Percentiles rank a stretch among this genome's conserved stretches.
phyloP scores from a whole-genome alignment of 2,888 invertebrate genomes.

The Cerastis rubricosa region DNA sequence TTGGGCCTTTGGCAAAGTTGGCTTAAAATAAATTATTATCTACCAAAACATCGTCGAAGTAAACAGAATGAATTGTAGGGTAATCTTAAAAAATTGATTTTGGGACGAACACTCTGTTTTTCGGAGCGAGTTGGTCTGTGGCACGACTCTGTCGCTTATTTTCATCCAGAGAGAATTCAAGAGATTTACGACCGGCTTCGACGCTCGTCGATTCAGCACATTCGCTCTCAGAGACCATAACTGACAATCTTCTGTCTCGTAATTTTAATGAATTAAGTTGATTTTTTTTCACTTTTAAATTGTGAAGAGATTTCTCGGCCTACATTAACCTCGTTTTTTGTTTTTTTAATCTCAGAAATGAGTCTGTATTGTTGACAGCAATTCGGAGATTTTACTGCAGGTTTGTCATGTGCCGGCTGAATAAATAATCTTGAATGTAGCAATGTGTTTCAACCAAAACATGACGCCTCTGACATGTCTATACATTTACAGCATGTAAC shows the following conservation, averaged over 20 bases:
- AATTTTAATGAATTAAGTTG: slow-evolving; percentile 84
- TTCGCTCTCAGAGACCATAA: slow-evolving; percentile 84
- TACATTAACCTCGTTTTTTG: slow-evolving; percentile 60
- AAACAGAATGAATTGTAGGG: slow-evolving; percentile 15
- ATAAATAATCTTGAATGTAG: slow-evolving; percentile 58
- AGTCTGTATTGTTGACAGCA: slow-evolving; percentile 62
- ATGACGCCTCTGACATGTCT: slow-evolving; percentile 33
- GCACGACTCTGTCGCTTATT: slow-evolving; percentile 82
- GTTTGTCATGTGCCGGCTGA: slow-evolving; percentile 52
- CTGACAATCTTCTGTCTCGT: slow-evolving; percentile 87
- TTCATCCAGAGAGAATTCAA: slow-evolving; percentile 83
- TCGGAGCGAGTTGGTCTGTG: slow-evolving; percentile 55
- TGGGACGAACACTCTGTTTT: slow-evolving; percentile 56
- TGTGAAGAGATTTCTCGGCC: slow-evolving; percentile 48
- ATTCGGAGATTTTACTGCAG: slow-evolving; percentile 58
- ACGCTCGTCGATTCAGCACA: slow-evolving; percentile 87
- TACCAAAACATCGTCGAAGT: slow-evolving; percentile 19
- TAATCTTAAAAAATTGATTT: slow-evolving; percentile 25
- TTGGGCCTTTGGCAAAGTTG: slow-evolving; percentile 23
- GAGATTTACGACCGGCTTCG: slow-evolving; percentile 87
- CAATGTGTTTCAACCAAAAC: slow-evolving; percentile 43
- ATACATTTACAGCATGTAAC: slow-evolving; percentile 23
- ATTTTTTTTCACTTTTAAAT: slow-evolving; percentile 74
- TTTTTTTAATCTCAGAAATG: slow-evolving; percentile 50
- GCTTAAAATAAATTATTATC: slow-evolving; percentile 36